These are phyloP conservation scores for Spinus pinus DNA, from an alignment of 2,797 vertebrate species.

Conservation along the genomic window DNA sequence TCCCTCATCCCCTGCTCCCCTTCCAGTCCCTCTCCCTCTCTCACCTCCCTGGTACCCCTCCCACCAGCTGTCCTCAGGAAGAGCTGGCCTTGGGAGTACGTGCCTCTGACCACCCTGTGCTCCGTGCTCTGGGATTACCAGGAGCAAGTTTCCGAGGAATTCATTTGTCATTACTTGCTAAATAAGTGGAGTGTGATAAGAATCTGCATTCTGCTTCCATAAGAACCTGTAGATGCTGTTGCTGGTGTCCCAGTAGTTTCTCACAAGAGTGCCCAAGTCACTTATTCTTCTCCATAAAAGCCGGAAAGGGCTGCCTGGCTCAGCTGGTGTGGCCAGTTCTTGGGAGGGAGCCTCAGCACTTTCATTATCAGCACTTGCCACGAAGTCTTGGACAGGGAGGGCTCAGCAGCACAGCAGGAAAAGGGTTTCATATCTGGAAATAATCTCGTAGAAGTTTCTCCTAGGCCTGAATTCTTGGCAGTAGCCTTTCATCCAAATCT, in stretches of 20 bases:
- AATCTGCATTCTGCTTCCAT: slow-evolving; percentile 55
- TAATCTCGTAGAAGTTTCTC: slow-evolving; percentile 38
- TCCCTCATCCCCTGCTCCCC: not conserved
- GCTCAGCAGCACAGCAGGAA: slow-evolving; percentile 22
- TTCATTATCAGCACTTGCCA: slow-evolving; percentile 37
- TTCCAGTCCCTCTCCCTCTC: not conserved
- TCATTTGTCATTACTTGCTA: slow-evolving; percentile 43
- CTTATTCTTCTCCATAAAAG: slow-evolving; percentile 64
- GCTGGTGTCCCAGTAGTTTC: slow-evolving; percentile 56
- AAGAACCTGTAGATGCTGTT: slow-evolving; percentile 34
- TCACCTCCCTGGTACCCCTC: not conserved
- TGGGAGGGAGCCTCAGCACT: not conserved
- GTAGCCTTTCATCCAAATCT: not conserved
- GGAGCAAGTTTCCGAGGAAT: slow-evolving; percentile 47
- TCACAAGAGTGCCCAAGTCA: slow-evolving; percentile 54
- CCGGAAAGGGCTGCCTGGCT: slow-evolving; percentile 59
- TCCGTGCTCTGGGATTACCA: not conserved
- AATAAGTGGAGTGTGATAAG: slow-evolving; percentile 55
- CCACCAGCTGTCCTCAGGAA: not conserved
- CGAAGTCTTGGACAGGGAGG: not conserved
- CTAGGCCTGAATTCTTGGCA: slow-evolving; percentile 48
- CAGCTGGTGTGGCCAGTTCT: not conserved
- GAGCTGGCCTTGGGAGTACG: slow-evolving; percentile 17
- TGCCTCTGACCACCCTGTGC: not conserved
- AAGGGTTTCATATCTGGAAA: slow-evolving; percentile 52